These are phyloP conservation scores for Vanessa cardui DNA, from an alignment of 2,888 invertebrate genomes.

Conservation along the genomic window DNA sequence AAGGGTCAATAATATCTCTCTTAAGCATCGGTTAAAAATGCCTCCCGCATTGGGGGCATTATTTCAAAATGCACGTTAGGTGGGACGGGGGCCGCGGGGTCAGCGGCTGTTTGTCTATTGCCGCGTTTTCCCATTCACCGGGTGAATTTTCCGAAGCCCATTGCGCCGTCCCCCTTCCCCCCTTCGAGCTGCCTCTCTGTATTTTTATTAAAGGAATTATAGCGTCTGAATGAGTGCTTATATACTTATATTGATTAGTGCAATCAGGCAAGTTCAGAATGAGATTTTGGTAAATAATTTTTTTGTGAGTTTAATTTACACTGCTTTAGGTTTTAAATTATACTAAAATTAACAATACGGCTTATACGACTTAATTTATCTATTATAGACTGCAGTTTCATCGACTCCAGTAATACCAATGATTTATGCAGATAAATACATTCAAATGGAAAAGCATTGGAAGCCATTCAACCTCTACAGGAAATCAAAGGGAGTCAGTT, in stretches of 20 bases:
- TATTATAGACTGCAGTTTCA: conserved; percentile 7
- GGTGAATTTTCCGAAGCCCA: conserved; percentile 81
- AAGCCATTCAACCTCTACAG: conserved; percentile 25
- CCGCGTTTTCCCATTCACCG: conserved; percentile 80
- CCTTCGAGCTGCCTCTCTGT: conserved; percentile 67
- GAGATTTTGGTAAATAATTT: conserved; percentile 16
- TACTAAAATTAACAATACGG: no score
- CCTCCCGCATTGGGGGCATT: conserved; percentile 64
- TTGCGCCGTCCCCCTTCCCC: conserved; percentile 66
- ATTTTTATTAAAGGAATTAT: conserved; percentile 82
- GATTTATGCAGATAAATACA: conserved; percentile 25
- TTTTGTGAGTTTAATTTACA: background rate
- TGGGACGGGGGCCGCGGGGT: conserved; percentile 61
- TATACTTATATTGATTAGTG: conserved; percentile 78
- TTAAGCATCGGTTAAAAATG: conserved; percentile 47
- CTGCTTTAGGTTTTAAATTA: background rate
- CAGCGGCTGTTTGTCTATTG: conserved; percentile 78
- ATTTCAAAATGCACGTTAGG: conserved; percentile 77
- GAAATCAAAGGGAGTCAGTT: conserved; percentile 15
- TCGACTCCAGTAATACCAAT: conserved; percentile 22
- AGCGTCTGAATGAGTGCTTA: conserved; percentile 72
- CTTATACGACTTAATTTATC: background rate
- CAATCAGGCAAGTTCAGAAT: conserved; percentile 40
- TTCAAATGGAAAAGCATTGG: conserved; percentile 23
- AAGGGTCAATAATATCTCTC: conserved; percentile 44